Conservation (phyloP, 92 coral and sea anemone species). For the Virgularia gustaviana region DNA sequence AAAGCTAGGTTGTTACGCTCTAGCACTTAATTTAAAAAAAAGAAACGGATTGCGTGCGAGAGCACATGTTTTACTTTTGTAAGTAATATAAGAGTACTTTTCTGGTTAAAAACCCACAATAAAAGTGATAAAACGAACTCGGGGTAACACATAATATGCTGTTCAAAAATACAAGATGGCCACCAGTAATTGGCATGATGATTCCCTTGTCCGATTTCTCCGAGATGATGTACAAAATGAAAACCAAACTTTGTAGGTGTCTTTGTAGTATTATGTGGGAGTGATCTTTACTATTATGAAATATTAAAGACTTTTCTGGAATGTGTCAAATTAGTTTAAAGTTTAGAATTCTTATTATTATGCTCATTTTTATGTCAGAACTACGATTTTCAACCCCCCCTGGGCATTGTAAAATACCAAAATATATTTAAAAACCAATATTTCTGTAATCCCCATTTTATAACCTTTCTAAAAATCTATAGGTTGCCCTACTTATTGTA, state of each 20-base stretch:
- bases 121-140: too few relatives aligned
- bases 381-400: neutral
- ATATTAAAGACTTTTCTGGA: neutral
- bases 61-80: too few relatives aligned
- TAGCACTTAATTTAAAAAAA: too few relatives aligned
- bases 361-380: neutral
- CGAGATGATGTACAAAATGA: too few relatives aligned
- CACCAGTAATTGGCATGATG: neutral
- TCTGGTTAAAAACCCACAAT: too few relatives aligned
- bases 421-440: neutral
- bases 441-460: neutral
- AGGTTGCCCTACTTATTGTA: neutral
- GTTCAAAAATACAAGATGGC: neutral
- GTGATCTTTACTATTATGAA: neutral
- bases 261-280: neutral
- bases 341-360: neutral
- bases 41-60: too few relatives aligned
- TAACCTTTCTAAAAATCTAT: conserved; percentile 10
- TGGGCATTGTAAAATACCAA: neutral
- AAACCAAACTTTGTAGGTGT: neutral
- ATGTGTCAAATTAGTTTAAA: neutral
- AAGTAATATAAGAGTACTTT: too few relatives aligned
- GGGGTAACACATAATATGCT: neutral
- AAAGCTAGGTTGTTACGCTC: too few relatives aligned
- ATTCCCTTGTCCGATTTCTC: too few relatives aligned